A percentile compares a stretch with the other conserved stretches of the same genome.
Conservation (phyloP, 2,797 vertebrate species). For the Anguilla obscura region DNA sequence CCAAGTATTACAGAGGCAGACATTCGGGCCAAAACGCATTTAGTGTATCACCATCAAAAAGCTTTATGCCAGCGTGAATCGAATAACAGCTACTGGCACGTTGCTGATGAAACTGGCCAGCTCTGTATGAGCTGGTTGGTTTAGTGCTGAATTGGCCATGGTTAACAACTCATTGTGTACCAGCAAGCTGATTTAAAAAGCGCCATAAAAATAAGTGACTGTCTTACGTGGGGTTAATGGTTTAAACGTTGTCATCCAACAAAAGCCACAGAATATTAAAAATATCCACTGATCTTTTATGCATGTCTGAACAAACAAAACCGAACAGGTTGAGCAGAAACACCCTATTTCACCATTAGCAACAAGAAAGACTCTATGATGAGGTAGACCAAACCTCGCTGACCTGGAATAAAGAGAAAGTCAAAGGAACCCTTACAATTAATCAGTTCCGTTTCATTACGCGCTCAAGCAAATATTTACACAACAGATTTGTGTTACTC, state of each 20-base stretch:
- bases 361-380: background rate
- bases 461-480: background rate
- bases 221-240: background rate
- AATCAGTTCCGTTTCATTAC: background rate
- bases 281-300: background rate
- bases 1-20: background rate
- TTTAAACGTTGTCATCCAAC: background rate
- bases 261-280: background rate
- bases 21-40: background rate
- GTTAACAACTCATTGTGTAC: background rate
- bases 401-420: background rate
- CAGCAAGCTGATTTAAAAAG: background rate
- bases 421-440: background rate
- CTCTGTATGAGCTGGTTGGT: background rate
- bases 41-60: background rate
- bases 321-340: constrained; percentile 9
- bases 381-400: background rate
- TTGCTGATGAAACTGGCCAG: background rate
- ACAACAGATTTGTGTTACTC: background rate
- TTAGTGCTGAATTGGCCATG: constrained; percentile 1
- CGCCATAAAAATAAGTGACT: background rate
- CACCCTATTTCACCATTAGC: background rate
- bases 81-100: background rate
- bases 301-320: background rate
- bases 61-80: background rate